Percentiles rank a stretch among this genome's conserved stretches.
phyloP scores from a whole-genome alignment of 2,113 vertebrate species.

The Prinia subflava region DNA sequence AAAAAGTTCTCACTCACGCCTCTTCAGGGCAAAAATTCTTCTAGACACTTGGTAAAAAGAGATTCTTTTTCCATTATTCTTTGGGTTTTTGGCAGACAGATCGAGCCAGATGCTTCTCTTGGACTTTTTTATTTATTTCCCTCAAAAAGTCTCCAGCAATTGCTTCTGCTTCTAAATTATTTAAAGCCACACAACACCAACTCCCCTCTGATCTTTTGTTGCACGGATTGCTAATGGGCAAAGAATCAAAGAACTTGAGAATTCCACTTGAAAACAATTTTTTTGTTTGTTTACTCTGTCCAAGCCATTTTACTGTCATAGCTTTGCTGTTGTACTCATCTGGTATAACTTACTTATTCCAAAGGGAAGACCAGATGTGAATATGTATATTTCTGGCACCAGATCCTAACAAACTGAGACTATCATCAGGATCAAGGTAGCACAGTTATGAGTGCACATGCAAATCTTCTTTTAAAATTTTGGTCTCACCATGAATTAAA shows the following conservation, averaged over 20 bases:
- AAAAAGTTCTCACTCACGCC: background rate
- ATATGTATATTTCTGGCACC: background rate
- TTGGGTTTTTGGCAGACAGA: constrained; percentile 5
- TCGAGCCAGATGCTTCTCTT: constrained; percentile 23
- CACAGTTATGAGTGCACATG: background rate
- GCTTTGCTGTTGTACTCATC: background rate
- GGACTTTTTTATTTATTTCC: constrained; percentile 36
- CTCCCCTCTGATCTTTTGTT: constrained; percentile 26
- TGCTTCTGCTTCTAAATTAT: constrained; percentile 29
- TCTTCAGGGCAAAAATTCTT: background rate
- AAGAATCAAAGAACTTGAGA: constrained; percentile 29
- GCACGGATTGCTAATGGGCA: background rate
- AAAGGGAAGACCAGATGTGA: constrained; percentile 5
- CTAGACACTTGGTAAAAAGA: background rate
- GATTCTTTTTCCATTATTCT: constrained; percentile 5
- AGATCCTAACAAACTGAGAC: background rate
- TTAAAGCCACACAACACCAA: background rate
- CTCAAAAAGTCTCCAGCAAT: background rate
- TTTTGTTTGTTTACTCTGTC: background rate
- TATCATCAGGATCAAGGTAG: background rate
- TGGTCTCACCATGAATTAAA: background rate
- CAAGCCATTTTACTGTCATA: background rate
- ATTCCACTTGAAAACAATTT: constrained; percentile 25
- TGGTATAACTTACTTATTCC: constrained; percentile 4
- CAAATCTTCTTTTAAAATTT: background rate